These are phyloP conservation scores for Dasyornis broadbenti DNA, from an alignment of 2,113 vertebrate genomes.

Conservation along the genomic window DNA sequence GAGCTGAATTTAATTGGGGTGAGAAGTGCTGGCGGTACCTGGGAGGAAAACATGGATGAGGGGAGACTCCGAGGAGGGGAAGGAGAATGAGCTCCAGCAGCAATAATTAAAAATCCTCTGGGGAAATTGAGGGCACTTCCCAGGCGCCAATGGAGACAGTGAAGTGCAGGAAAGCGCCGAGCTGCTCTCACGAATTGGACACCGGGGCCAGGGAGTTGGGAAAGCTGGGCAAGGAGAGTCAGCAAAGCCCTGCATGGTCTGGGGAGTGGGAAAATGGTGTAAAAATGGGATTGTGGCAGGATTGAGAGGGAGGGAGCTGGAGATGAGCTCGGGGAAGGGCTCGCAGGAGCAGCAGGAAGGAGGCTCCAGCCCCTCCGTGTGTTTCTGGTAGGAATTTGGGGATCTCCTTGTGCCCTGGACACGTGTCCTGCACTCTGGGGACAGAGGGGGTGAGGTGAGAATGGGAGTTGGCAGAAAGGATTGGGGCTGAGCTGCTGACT, in stretches of 20 bases:
- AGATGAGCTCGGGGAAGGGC: not conserved
- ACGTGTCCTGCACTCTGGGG: not conserved
- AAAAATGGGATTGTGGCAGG: not conserved
- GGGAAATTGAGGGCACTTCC: not conserved
- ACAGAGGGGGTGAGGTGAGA: not conserved
- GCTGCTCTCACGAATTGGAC: constrained; percentile 32
- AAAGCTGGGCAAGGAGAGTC: not conserved
- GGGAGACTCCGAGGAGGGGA: not conserved
- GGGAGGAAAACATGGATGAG: not conserved
- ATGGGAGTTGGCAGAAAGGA: not conserved
- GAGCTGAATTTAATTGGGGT: not conserved
- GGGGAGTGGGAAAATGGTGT: not conserved
- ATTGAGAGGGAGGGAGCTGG: not conserved
- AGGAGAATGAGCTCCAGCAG: not conserved
- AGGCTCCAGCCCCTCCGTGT: not conserved
- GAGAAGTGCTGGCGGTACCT: not conserved
- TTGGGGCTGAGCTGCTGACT: not conserved
- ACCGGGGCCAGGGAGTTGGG: not conserved
- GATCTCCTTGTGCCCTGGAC: not conserved
- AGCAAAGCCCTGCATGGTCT: not conserved
- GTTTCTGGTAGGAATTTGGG: not conserved
- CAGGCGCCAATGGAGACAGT: not conserved
- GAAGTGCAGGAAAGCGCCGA: not conserved
- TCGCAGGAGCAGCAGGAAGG: not conserved
- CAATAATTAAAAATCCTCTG: not conserved